These are phyloP conservation scores for Opisthograptis luteolata DNA, from an alignment of 2,888 invertebrate species.

Conservation along the genomic window DNA sequence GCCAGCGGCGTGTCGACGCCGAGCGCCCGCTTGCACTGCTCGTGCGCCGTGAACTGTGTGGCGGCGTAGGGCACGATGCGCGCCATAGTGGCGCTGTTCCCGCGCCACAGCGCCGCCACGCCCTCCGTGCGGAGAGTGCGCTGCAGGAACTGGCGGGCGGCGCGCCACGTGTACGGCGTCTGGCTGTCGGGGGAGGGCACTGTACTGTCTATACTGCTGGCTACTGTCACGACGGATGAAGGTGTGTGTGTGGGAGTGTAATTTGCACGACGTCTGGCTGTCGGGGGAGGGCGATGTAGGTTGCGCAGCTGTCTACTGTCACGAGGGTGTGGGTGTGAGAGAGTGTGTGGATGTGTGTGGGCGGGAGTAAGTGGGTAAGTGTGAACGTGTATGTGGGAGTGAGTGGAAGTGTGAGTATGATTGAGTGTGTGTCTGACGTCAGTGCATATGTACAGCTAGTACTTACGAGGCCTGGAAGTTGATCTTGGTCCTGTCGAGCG, in stretches of 20 bases:
- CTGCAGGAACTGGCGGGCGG: slow-evolving; percentile 88
- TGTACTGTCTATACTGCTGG: too few species aligned
- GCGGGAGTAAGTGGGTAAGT: too few species aligned
- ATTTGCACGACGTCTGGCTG: slow-evolving; percentile 88
- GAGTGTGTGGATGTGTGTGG: too few species aligned
- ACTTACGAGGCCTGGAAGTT: slow-evolving; percentile 95
- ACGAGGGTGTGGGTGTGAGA: too few species aligned
- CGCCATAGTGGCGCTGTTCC: slow-evolving; percentile 99
- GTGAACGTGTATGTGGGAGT: too few species aligned
- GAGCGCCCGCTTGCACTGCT: slow-evolving; percentile 96
- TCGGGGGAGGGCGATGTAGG: slow-evolving; percentile 32
- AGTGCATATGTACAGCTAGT: too few species aligned
- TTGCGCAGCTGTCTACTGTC: too few species aligned
- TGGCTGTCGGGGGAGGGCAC: slow-evolving; percentile 74
- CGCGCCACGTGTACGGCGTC: slow-evolving; percentile 88
- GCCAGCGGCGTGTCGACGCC: slow-evolving; percentile 85
- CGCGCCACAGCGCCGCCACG: slow-evolving; percentile 94
- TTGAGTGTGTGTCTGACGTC: too few species aligned
- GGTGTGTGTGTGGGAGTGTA: too few species aligned
- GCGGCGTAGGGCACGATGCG: slow-evolving; percentile 98
- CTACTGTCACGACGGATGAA: too few species aligned
- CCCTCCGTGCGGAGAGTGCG: slow-evolving; percentile 91
- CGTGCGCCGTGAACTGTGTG: slow-evolving; percentile 98
- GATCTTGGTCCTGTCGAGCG: slow-evolving; percentile 98
- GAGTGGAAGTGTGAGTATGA: too few species aligned